Evolutionary conservation across 2,113 vertebrate species (phyloP).

Genomic region (Meriones unguiculatus): DNA sequence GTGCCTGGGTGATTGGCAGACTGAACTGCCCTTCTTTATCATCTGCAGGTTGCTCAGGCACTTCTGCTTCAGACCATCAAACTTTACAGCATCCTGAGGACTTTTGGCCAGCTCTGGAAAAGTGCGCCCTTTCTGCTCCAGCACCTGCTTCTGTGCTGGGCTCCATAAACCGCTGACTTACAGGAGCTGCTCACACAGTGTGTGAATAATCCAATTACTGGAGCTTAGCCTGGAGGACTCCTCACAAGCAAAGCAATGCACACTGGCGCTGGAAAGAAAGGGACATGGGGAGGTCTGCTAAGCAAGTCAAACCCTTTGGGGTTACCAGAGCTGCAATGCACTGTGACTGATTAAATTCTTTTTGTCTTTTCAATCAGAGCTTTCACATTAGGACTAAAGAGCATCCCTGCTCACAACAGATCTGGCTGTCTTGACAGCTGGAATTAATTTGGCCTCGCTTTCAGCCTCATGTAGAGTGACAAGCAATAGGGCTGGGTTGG

Average conservation of each 20-base stretch:
- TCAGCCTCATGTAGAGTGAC: conserved; percentile 75
- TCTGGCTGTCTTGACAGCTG: conserved; percentile 71
- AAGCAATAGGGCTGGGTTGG: conserved; percentile 56
- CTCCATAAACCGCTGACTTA: conserved; percentile 56
- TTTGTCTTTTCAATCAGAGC: conserved; percentile 81
- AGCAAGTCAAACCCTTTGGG: conserved; percentile 61
- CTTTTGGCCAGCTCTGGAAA: background rate
- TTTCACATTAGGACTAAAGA: conserved; percentile 75
- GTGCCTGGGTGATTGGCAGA: background rate
- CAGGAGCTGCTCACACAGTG: background rate
- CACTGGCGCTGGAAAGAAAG: conserved; percentile 56
- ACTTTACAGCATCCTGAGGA: conserved; percentile 23
- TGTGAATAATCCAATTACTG: conserved; percentile 73
- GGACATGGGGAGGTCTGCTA: background rate
- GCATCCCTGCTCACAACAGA: conserved; percentile 60
- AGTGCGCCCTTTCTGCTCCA: conserved; percentile 36
- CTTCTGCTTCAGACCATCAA: conserved; percentile 35
- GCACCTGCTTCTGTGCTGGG: conserved; percentile 51
- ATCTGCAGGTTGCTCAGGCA: background rate
- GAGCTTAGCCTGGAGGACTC: conserved; percentile 64
- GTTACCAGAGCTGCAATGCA: conserved; percentile 55
- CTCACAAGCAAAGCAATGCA: conserved; percentile 46
- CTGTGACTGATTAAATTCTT: conserved; percentile 82
- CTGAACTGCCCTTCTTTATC: conserved; percentile 4
- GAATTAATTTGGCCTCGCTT: conserved; percentile 76